Evolutionary conservation across 2,797 vertebrate genomes (phyloP).

Genomic region (Neopelma chrysocephalum): DNA sequence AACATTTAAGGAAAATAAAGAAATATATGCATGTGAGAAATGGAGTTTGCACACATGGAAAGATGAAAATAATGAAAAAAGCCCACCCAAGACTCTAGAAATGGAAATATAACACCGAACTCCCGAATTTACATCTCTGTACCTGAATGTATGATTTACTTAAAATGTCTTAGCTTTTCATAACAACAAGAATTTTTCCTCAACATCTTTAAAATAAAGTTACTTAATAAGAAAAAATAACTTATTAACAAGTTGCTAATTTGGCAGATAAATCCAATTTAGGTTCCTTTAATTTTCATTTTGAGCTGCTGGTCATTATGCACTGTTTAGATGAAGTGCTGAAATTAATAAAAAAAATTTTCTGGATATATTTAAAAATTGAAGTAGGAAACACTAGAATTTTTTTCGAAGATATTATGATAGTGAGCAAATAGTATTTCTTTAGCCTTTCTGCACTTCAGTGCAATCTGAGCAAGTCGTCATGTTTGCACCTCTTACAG

Average conservation of each 20-base stretch:
- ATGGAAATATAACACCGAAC: not conserved
- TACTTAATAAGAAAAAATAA: not conserved
- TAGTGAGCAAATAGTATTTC: not conserved
- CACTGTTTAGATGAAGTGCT: not conserved
- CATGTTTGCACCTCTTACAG: not conserved
- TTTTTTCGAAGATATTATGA: not conserved
- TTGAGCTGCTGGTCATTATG: not conserved
- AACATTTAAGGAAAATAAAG: not conserved
- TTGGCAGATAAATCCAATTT: not conserved
- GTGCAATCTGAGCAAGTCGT: not conserved
- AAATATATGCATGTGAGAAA: not conserved
- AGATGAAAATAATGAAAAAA: not conserved
- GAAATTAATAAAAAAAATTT: not conserved
- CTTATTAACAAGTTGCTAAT: not conserved
- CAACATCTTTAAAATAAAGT: not conserved
- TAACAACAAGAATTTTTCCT: not conserved
- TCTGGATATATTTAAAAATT: not conserved
- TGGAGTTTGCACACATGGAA: fast-evolving
- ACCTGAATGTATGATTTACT: not conserved
- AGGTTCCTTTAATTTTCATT: not conserved
- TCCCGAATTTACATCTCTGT: not conserved
- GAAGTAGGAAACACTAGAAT: not conserved
- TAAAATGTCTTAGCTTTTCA: not conserved
- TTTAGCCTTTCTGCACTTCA: not conserved
- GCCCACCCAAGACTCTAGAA: not conserved